Evolutionary conservation across 2,113 vertebrate genomes (phyloP).

Genomic region (Mesocricetus auratus): DNA sequence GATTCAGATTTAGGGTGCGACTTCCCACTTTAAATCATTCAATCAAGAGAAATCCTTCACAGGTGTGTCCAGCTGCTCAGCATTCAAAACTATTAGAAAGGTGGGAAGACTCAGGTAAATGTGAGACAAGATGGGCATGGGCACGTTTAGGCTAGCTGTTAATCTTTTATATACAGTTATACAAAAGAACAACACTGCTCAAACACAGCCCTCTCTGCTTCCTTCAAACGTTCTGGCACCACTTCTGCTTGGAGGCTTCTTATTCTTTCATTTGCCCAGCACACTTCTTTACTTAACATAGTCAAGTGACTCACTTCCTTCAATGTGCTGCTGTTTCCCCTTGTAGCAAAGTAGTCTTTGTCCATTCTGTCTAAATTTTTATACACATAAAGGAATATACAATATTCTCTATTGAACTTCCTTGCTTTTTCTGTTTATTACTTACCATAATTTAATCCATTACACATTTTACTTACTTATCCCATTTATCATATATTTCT

Average conservation of each 20-base stretch:
- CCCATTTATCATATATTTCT: background rate
- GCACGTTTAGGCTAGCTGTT: background rate
- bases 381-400: background rate
- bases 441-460: background rate
- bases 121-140: no score
- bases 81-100: no score
- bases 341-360: background rate
- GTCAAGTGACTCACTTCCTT: background rate
- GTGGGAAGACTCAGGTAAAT: no score
- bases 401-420: background rate
- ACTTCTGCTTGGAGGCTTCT: background rate
- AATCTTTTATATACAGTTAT: background rate
- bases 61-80: background rate
- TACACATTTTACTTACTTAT: background rate
- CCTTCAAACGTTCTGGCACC: background rate
- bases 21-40: background rate
- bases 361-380: background rate
- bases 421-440: background rate
- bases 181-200: background rate
- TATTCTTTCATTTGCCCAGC: background rate
- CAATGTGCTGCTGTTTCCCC: background rate
- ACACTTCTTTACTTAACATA: background rate
- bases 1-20: background rate
- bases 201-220: background rate
- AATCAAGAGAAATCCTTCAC: background rate